phyloP scores from a whole-genome alignment of 2,888 invertebrate species.

The Xanthia icteritia region DNA sequence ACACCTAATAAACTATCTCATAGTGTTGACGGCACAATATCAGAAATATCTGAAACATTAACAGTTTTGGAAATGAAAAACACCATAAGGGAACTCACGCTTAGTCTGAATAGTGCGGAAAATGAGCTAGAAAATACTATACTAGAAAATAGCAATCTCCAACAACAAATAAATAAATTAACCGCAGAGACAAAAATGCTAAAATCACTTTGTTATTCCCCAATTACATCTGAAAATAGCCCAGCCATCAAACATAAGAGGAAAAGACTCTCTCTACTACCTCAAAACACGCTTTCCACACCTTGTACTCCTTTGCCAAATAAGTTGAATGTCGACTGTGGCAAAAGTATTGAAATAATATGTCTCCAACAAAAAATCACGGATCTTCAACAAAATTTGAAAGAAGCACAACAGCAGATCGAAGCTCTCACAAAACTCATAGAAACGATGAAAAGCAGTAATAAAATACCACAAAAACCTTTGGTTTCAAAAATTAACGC shows the following conservation, averaged over 20 bases:
- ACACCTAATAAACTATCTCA: no score
- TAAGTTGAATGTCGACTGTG: neutral
- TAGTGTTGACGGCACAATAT: no score
- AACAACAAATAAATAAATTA: slow-evolving; percentile 1
- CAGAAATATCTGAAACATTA: no score
- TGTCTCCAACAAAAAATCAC: neutral
- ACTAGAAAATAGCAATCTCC: neutral
- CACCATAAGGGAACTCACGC: neutral
- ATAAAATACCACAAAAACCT: neutral
- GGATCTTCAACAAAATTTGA: slow-evolving; percentile 1
- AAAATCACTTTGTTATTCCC: neutral
- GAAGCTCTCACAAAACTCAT: neutral
- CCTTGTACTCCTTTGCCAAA: neutral
- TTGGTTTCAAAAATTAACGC: neutral
- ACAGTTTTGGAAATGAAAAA: neutral
- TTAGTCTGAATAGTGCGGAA: neutral
- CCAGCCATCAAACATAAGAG: no score
- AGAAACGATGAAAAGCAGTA: no score
- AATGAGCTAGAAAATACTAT: slow-evolving; percentile 5
- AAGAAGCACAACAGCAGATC: slow-evolving; percentile 8
- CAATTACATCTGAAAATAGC: neutral
- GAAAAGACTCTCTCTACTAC: neutral
- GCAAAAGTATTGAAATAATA: neutral
- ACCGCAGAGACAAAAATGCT: neutral
- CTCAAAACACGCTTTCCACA: neutral